Evolutionary conservation across 2,888 invertebrate species (phyloP), one percentile per base, ranked within the genome.

Genomic region (Dione vanillae): DNA sequence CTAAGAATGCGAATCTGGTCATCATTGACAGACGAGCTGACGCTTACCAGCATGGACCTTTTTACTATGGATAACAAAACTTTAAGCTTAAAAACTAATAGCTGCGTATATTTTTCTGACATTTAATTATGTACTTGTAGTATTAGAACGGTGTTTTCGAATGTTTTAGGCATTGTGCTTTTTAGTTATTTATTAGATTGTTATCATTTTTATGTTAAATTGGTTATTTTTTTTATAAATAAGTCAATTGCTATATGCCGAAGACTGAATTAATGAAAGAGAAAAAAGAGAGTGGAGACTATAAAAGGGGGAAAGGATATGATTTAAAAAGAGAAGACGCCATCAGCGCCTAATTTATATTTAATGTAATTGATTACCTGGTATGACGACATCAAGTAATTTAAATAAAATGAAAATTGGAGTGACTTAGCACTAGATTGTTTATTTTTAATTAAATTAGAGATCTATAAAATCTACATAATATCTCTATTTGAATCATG

Each of bases 1-100:
- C 90, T 0, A 89, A 87, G 72, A 87, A 85, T 1, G 83, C 90
- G 9, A 87, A 89, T 71, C 78, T 93, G 40, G 82, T 88, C 7
- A 61, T 84, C 45, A 86, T 91, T 0, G 92, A 92, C 71, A 69
- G 89, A n/a, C 70, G 91, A 72, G 75, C 78, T 0, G 91, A 89
- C 20, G 78, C 79, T 41, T 78, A 79, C 67, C 80, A 77, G 71
- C 85, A 87, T n/a, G 88, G 88, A 8, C 89, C 89, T 0, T 82
- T 79, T 19, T 87, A 89, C 62, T 91, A 79, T 71, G 89, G 90
- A 56, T 78, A 79, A 70, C 27, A 5, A 27, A 27, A 3, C 16
- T n/a, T 54, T 10, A 37, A 37, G 16, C 37, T n/a, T 54, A 54
- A 14, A 11, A 52, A 20, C 6, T 20, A 14, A 52, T 14, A 27